Percentiles rank a stretch among this genome's conserved stretches.
Conservation (phyloP, 2,113 vertebrate species). For the Climacteris rufus region DNA sequence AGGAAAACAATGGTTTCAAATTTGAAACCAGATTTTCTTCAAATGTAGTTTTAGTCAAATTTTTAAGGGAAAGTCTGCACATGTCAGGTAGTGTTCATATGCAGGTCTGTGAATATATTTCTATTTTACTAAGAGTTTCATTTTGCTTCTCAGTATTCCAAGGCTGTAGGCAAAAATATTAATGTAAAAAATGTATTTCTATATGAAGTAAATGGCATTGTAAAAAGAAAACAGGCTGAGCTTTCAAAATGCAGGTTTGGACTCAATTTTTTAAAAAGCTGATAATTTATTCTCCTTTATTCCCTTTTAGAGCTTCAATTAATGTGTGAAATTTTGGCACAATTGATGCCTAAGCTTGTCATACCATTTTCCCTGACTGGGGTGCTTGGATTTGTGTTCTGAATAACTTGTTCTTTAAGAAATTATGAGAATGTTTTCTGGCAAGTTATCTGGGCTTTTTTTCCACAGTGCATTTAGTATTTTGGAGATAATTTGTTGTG, state of each 20-base stretch:
- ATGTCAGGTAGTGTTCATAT: background rate
- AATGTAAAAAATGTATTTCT: background rate
- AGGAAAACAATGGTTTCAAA: background rate
- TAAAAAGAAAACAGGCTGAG: background rate
- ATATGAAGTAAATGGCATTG: background rate
- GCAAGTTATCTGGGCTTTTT: background rate
- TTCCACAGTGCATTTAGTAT: background rate
- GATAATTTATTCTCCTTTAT: background rate
- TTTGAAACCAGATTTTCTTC: background rate
- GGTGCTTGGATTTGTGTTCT: background rate
- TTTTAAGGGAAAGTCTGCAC: background rate
- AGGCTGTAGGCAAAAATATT: background rate
- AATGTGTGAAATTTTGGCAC: background rate
- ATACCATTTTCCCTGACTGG: background rate
- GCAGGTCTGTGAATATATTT: background rate
- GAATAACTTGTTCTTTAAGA: background rate
- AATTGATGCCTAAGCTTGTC: background rate
- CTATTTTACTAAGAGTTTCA: background rate
- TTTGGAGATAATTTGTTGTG: background rate
- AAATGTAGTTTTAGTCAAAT: background rate
- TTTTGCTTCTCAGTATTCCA: background rate
- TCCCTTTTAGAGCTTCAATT: background rate
- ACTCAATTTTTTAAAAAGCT: background rate
- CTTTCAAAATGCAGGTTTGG: background rate
- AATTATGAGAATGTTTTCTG: background rate